Conservation (phyloP, 1,140 invertebrate species). For the Papilio dardanus region DNA sequence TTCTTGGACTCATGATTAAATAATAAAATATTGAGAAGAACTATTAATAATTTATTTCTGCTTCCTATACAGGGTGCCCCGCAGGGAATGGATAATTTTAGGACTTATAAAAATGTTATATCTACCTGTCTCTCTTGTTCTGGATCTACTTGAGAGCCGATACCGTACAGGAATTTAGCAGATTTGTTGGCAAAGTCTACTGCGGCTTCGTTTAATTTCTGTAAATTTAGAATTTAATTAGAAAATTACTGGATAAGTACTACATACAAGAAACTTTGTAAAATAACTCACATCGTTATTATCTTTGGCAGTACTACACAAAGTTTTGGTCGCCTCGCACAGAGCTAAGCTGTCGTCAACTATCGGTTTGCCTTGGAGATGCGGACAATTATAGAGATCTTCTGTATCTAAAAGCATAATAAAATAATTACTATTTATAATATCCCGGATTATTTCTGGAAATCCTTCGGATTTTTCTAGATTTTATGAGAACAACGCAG, state of each 20-base stretch:
- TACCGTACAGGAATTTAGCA: slow-evolving; percentile 47
- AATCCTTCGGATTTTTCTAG: background rate
- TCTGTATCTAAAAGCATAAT: background rate
- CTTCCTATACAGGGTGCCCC: too few species aligned
- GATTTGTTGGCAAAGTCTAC: slow-evolving; percentile 51
- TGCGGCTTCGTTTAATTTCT: slow-evolving; percentile 54
- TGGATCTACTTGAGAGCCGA: slow-evolving; percentile 51
- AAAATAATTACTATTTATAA: background rate
- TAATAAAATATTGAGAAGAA: too few species aligned
- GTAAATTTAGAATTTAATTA: slow-evolving; percentile 2
- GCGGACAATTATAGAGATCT: background rate
- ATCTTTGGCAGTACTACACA: slow-evolving; percentile 22
- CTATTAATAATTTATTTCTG: too few species aligned
- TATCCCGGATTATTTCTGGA: background rate
- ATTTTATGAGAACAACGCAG: too few species aligned
- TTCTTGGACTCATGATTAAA: too few species aligned
- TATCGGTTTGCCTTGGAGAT: slow-evolving; percentile 13
- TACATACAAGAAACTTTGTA: too few species aligned
- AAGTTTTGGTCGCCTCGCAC: slow-evolving; percentile 17
- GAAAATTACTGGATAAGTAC: background rate
- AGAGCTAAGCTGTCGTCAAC: slow-evolving; percentile 17
- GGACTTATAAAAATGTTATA: too few species aligned
- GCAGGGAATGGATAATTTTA: background rate
- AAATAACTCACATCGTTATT: slow-evolving; percentile 7
- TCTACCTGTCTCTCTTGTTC: slow-evolving; percentile 55